Evolutionary conservation across 2,888 invertebrate genomes (phyloP).

Genomic region (Pomacea canaliculata): DNA sequence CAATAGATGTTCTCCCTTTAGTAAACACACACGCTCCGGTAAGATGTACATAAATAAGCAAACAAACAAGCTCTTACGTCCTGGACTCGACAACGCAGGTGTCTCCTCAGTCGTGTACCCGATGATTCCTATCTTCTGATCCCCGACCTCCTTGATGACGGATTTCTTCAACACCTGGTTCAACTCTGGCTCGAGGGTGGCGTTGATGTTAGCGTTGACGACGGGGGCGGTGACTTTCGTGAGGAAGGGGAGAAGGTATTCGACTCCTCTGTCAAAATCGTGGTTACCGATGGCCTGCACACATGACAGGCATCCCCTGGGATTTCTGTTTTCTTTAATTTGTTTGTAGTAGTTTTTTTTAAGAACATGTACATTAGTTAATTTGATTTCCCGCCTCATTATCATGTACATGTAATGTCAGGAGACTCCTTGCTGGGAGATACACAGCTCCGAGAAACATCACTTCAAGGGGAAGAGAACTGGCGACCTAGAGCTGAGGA

Average conservation of each 20-base stretch:
- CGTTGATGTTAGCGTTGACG: constrained; percentile 80
- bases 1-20: no score
- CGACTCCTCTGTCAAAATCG: constrained; percentile 87
- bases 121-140: constrained; percentile 81
- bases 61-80: constrained; percentile 29
- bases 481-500: no score
- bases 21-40: no score
- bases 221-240: constrained; percentile 80
- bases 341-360: no score
- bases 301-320: background rate
- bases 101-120: constrained; percentile 90
- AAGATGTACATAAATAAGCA: no score
- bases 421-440: no score
- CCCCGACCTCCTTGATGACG: constrained; percentile 74
- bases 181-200: constrained; percentile 28
- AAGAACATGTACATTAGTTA: no score
- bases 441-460: no score
- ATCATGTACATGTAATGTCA: no score
- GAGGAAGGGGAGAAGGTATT: constrained; percentile 82
- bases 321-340: background rate
- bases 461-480: no score
- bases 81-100: constrained; percentile 40
- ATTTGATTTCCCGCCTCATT: no score
- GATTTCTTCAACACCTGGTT: constrained; percentile 75
- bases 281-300: constrained; percentile 91